These are phyloP conservation scores for Polypterus senegalus DNA, from an alignment of 2,113 vertebrate species.

Conservation along the genomic window DNA sequence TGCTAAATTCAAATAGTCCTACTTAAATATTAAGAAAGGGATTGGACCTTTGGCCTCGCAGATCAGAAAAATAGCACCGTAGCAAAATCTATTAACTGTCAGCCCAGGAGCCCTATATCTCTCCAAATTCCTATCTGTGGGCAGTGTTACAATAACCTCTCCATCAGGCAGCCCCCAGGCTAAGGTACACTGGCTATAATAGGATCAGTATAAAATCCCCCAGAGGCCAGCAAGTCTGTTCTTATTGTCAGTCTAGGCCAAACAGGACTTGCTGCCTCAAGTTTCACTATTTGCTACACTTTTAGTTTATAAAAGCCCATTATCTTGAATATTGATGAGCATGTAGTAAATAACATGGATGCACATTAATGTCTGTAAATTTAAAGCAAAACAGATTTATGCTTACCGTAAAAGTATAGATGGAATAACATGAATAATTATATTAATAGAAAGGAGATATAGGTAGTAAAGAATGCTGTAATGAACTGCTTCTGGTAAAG, in stretches of 20 bases:
- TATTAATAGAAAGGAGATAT: too few species aligned
- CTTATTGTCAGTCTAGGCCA: conserved; percentile 65
- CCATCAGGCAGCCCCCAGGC: conserved; percentile 74
- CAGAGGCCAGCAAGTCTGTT: conserved; percentile 68
- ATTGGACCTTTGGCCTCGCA: conserved; percentile 58
- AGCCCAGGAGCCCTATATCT: conserved; percentile 48
- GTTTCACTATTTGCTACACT: background rate
- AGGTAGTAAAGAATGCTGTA: too few species aligned
- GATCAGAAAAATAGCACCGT: conserved; percentile 56
- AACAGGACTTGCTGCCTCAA: conserved; percentile 22
- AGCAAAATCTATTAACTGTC: conserved; percentile 63
- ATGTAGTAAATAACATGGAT: background rate
- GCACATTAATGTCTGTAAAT: background rate
- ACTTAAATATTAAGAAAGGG: conserved; percentile 67
- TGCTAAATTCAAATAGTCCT: conserved; percentile 69
- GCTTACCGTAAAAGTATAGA: too few species aligned
- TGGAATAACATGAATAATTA: too few species aligned
- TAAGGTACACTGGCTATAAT: conserved; percentile 73
- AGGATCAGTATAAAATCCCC: conserved; percentile 80
- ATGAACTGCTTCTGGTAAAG: too few species aligned
- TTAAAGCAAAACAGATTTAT: too few species aligned
- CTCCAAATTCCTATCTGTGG: conserved; percentile 64
- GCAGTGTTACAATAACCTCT: conserved; percentile 73
- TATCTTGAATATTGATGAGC: background rate
- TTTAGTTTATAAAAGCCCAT: conserved; percentile 16